Conservation (phyloP, 2,888 invertebrate species). For the Campoletis raptor region DNA sequence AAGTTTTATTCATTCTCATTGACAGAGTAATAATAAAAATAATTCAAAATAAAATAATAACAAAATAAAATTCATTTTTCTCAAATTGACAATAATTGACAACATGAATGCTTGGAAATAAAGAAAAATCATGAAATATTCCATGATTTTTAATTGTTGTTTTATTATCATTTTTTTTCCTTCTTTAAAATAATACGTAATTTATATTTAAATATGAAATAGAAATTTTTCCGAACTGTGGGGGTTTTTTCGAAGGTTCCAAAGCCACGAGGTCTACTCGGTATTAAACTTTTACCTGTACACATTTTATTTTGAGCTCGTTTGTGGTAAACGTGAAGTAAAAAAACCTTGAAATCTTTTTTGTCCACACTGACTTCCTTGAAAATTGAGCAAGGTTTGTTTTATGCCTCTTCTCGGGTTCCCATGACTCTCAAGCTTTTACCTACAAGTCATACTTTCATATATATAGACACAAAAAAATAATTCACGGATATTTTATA, state of each 20-base stretch:
- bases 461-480: background rate
- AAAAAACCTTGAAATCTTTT: conserved; percentile 1
- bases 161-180: background rate
- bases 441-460: conserved; percentile 13
- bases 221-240: background rate
- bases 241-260: background rate
- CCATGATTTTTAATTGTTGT: background rate
- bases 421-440: conserved; percentile 1
- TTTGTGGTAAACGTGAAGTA: conserved; percentile 1
- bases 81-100: too few relatives aligned
- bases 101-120: too few relatives aligned
- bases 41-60: too few relatives aligned
- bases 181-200: too few relatives aligned
- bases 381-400: conserved; percentile 9
- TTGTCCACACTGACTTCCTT: conserved; percentile 1
- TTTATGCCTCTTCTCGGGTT: conserved; percentile 13
- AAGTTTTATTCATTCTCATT: too few relatives aligned
- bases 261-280: background rate
- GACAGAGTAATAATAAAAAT: too few relatives aligned
- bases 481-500: background rate
- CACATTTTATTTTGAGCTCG: background rate
- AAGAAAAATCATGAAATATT: too few relatives aligned
- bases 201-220: background rate
- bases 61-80: too few relatives aligned
- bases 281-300: background rate